Conservation (phyloP, 2,113 vertebrate species). For the Lagopus muta region DNA sequence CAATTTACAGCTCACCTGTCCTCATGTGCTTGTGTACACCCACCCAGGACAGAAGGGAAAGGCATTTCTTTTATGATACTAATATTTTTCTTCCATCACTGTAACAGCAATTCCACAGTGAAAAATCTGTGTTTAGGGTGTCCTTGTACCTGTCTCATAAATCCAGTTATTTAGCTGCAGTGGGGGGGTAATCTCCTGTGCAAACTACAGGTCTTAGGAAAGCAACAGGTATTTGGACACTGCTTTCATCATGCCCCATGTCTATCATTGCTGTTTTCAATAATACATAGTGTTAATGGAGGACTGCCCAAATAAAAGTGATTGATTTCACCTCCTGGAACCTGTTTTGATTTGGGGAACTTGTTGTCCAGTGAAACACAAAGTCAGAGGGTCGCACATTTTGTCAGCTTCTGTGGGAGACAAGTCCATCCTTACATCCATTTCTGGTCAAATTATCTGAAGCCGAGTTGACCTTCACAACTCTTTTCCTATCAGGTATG, state of each 20-base stretch:
- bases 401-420: not conserved
- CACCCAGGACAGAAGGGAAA: not conserved
- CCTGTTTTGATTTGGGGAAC: not conserved
- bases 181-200: not conserved
- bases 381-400: not conserved
- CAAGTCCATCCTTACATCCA: not conserved
- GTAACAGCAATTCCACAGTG: not conserved
- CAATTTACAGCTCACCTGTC: not conserved
- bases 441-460: not conserved
- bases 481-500: not conserved
- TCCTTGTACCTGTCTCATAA: not conserved
- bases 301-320: no score
- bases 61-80: not conserved
- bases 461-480: not conserved
- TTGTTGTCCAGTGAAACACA: not conserved
- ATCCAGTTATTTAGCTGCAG: not conserved
- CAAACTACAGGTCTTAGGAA: not conserved
- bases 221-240: not conserved
- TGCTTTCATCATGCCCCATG: rapidly evolving
- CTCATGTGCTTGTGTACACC: not conserved
- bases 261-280: no score
- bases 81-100: not conserved
- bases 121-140: not conserved
- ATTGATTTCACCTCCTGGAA: not conserved
- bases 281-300: no score